Percentiles rank a stretch among this genome's conserved stretches.
phyloP scores from a whole-genome alignment of 2,797 vertebrate genomes.

The Amazonetta brasiliensis region DNA sequence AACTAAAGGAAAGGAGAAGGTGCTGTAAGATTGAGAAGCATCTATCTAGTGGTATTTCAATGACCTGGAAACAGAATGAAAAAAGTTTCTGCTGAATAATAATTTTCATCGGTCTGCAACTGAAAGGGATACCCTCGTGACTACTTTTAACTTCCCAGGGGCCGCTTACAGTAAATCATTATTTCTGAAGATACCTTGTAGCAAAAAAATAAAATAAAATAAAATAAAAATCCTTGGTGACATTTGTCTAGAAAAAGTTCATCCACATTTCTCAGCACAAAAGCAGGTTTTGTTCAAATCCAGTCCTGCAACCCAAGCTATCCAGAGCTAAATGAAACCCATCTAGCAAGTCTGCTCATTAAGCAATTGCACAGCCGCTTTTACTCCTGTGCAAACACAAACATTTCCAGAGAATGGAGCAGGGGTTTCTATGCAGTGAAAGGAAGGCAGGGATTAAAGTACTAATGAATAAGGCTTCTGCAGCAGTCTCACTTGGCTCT shows the following conservation, averaged over 20 bases:
- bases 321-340: not conserved
- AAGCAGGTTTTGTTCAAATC: not conserved
- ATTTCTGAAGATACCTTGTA: not conserved
- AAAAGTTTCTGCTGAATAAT: not conserved
- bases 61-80: not conserved
- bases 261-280: not conserved
- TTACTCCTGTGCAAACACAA: not conserved
- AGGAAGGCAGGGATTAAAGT: not conserved
- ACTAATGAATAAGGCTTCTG: not conserved
- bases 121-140: not conserved
- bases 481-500: conserved; percentile 18
- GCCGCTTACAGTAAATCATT: fast-evolving
- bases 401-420: not conserved
- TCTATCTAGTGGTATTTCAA: not conserved
- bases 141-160: not conserved
- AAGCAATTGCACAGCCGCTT: not conserved
- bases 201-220: not conserved
- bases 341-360: not conserved
- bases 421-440: not conserved
- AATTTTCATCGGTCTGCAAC: not conserved
- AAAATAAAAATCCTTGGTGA: not conserved
- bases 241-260: not conserved
- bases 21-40: not conserved
- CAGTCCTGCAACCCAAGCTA: not conserved
- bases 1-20: not conserved